Percentiles rank a stretch among this genome's conserved stretches.
These are phyloP conservation scores for Parazoanthus darwini DNA, from an alignment of 92 coral and sea anemone species.

Conservation along the genomic window DNA sequence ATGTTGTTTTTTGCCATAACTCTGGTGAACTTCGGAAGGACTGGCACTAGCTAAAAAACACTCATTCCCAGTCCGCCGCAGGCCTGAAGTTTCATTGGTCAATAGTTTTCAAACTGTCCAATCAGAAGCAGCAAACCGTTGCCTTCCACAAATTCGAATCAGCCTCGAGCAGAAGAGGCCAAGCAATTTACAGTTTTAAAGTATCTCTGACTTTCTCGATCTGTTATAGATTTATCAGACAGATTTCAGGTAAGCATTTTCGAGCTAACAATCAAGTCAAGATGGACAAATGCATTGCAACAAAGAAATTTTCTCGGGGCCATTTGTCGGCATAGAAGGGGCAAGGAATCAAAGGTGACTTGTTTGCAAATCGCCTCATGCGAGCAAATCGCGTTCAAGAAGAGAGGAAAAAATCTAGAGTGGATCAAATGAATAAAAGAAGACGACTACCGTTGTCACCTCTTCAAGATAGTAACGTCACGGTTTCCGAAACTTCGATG, in stretches of 20 bases:
- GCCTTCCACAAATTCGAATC: slow-evolving; percentile 25
- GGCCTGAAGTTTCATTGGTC: slow-evolving; percentile 13
- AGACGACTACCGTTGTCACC: slow-evolving; percentile 36
- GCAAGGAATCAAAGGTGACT: slow-evolving; percentile 33
- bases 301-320: slow-evolving; percentile 9
- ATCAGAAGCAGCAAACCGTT: slow-evolving; percentile 16
- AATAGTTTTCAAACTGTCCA: slow-evolving; percentile 18
- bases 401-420: slow-evolving; percentile 30
- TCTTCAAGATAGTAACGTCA: slow-evolving; percentile 6
- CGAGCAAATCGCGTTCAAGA: slow-evolving; percentile 28
- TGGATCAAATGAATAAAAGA: slow-evolving; percentile 21
- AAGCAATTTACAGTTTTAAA: not conserved
- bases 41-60: slow-evolving; percentile 11
- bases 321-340: slow-evolving; percentile 25
- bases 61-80: not conserved
- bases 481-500: slow-evolving; percentile 3
- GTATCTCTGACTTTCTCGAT: not conserved
- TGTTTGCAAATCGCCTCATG: slow-evolving; percentile 24
- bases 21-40: not conserved
- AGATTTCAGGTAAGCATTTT: not conserved
- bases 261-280: not conserved
- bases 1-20: slow-evolving; percentile 21
- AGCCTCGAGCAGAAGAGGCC: not conserved
- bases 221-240: not conserved
- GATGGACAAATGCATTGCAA: slow-evolving; percentile 28